Base-by-base conservation (phyloP, 2,113 vertebrate genomes). In the Potamarius usumacintae region DNA sequence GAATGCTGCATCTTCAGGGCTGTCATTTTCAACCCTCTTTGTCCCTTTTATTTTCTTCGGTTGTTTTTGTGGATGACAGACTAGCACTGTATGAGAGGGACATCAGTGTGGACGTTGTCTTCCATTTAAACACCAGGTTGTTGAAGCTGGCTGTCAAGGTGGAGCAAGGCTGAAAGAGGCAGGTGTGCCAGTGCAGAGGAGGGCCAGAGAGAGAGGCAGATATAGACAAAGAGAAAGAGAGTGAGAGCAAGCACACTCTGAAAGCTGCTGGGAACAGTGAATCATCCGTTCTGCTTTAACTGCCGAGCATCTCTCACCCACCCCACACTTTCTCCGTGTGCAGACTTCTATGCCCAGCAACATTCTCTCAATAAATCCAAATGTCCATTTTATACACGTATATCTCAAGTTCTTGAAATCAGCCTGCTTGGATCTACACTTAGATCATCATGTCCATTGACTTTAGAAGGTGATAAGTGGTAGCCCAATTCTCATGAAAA, bases 41-140 rank as follows among this genome's bases (percentile, higher is more conserved):
- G 85, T 71, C 82, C 48, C 82, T 71, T 69, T 53, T n/a, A 84
- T 84, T 84, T 69, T 84, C 48, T 71, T 69, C 17, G 62, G 79
- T 20, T 82, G 57, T 71, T 84, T 84, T 84, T 84, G 50, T 84
- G 65, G 65, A 84, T 69, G 89, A 90, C 89, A 88, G 84, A 83
- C 87, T 88, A 90, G 78, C 12, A 30, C 53, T 25, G 71, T 10
- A 57, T 74, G 71, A 20, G 81, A 88, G 84, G 86, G 71, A 83
- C 86, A 89, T 89, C 86, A 89, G 84, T 88, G 86, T 91, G 77
- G 86, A 89, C 65, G 77, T 84, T 89, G 88, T 91, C 88, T 89
- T 91, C 82, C 85, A 27, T 88, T 88, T 89, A 91, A 88, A 89
- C 90, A 88, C 83, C 82, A 53, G 86, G 86, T 89, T 88, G 84